Percentiles rank a stretch among this genome's conserved stretches.
phyloP scores from a whole-genome alignment of 2,888 invertebrate genomes.

The Dioctria rufipes region DNA sequence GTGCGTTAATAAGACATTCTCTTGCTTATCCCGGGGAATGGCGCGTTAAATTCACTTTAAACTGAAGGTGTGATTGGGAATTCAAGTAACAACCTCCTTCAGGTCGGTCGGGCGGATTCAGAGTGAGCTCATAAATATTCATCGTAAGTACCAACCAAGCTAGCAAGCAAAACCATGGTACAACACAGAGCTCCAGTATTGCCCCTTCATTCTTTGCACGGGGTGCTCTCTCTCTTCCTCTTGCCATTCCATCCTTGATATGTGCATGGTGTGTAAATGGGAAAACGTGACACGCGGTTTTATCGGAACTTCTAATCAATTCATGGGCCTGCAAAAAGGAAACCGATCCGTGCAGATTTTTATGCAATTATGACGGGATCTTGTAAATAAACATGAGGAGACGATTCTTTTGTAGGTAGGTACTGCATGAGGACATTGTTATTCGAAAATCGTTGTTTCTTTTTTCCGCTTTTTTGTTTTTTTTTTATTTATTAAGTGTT shows the following conservation, averaged over 20 bases:
- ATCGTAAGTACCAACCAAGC: constrained; percentile 19
- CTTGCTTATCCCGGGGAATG: constrained; percentile 21
- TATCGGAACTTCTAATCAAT: constrained; percentile 55
- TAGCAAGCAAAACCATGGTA: not conserved
- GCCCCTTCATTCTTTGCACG: not conserved
- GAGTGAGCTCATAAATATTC: constrained; percentile 49
- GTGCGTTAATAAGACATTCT: constrained; percentile 42
- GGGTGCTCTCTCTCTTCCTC: not conserved
- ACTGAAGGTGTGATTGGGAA: constrained; percentile 49
- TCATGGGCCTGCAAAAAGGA: constrained; percentile 25
- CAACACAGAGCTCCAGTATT: not conserved
- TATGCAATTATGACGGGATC: constrained; percentile 51
- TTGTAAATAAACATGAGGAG: constrained; percentile 52
- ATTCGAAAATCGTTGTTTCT: not conserved
- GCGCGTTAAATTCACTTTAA: constrained; percentile 49
- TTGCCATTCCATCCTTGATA: constrained; percentile 24
- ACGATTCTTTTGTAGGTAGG: not conserved
- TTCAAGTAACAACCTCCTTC: constrained; percentile 46
- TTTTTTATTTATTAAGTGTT: not conserved
- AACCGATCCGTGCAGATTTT: constrained; percentile 38
- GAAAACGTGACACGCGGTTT: constrained; percentile 53
- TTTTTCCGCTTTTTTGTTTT: no score
- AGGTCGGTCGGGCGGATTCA: constrained; percentile 30
- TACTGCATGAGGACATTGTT: not conserved
- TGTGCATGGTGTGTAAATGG: constrained; percentile 54